Base-by-base conservation (phyloP, 2,888 invertebrate species). In the Atethmia centrago region DNA sequence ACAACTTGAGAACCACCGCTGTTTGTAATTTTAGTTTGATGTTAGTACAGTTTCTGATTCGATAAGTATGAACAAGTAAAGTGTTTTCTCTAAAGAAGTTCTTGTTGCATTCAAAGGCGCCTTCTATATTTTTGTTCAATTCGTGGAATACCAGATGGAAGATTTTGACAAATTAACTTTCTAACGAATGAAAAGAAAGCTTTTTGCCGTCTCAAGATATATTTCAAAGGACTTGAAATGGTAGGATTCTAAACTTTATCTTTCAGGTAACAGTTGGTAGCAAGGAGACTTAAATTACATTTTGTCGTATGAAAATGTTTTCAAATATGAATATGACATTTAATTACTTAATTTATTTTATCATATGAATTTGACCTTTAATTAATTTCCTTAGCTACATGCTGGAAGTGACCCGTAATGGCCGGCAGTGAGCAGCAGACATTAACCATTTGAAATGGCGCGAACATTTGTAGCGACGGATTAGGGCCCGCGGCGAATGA, bases 391-490 rank as follows among this genome's bases (percentile, higher is more conserved):
- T n/a, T n/a, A 1, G 67, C 53, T 55, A 82, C 70, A 65, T 75
- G 40, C 53, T 55, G 21, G 36, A 64, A 73, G 63, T 80, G 70
- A 36, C n/a, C 12, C 36, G 42, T 71, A 69, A 83, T 66, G 71
- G 51, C 58, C 2, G 40, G 47, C 79, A 59, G 40, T 53, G 70
- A 51, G 64, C 31, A 56, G 63, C 59, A 53, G 56, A 67, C 69
- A 68, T 79, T 71, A 79, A 65, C 65, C 56, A 72, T 76, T 55
- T 31, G 49, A 49, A 78, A 71, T 79, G 75, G 83, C 66, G 71
- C 51, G 55, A 72, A 79, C 82, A 83, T 83, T 82, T 69, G 83
- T 69, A 55, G 71, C 71, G 83, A 80, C 70, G 71, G 77, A 83
- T 83, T 80, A 83, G 67, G 68, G 63, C 62, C 14, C 62, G 49